These are phyloP conservation scores for Prionace glauca DNA, from an alignment of 2,797 vertebrate species.

Conservation along the genomic window DNA sequence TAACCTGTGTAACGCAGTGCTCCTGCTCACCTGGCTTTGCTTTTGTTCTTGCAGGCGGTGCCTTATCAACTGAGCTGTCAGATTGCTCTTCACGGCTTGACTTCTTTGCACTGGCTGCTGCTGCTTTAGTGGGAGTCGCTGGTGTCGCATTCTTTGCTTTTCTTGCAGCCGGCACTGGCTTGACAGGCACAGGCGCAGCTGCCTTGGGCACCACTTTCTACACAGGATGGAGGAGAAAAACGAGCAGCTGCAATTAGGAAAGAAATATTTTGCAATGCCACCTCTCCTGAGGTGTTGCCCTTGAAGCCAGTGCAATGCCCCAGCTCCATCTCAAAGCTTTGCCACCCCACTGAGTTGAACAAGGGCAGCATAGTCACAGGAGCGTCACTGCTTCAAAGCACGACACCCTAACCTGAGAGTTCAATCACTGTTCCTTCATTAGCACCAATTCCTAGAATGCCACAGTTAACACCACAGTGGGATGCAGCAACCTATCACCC, in stretches of 20 bases:
- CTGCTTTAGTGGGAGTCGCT: slow-evolving; percentile 39
- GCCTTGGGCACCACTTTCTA: slow-evolving; percentile 45
- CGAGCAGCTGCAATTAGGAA: not conserved
- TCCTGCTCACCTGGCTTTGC: slow-evolving; percentile 52
- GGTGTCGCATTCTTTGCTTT: slow-evolving; percentile 46
- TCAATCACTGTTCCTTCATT: not conserved
- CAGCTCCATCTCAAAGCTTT: not conserved
- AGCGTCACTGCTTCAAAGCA: too few species aligned
- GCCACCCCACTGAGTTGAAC: not conserved
- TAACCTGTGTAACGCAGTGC: not conserved
- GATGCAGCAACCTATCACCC: not conserved
- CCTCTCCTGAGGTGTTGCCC: not conserved
- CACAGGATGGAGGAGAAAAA: not conserved
- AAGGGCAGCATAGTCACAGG: not conserved
- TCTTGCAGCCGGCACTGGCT: slow-evolving; percentile 45
- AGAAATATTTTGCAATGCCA: not conserved
- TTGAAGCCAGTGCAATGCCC: not conserved
- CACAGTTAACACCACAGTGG: not conserved
- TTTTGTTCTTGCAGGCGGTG: slow-evolving; percentile 42
- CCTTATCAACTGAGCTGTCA: slow-evolving; percentile 60
- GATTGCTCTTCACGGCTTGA: slow-evolving; percentile 62
- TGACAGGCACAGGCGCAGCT: slow-evolving; percentile 45
- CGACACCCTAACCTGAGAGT: too few species aligned
- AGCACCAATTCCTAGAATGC: not conserved
- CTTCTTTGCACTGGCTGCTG: slow-evolving; percentile 43